Evolutionary conservation across 2,888 invertebrate species (phyloP).

Genomic region (Volucella inflata): DNA sequence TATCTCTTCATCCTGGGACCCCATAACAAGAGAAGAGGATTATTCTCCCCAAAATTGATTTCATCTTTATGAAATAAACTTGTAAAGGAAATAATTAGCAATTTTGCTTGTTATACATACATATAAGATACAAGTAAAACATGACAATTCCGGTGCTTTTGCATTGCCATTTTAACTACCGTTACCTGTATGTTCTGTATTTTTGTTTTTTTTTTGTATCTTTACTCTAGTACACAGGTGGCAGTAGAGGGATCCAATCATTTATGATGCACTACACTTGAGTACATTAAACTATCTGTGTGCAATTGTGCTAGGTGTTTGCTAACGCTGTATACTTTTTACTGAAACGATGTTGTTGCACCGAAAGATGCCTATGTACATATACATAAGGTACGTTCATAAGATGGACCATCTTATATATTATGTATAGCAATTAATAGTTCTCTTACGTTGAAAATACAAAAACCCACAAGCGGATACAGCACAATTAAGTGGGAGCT

Average conservation of each 20-base stretch:
- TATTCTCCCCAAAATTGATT: slow-evolving; percentile 36
- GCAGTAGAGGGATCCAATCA: slow-evolving; percentile 64
- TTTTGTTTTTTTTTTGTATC: slow-evolving; percentile 58
- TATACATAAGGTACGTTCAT: slow-evolving; percentile 37
- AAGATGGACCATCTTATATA: too few relatives aligned
- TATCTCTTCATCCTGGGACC: slow-evolving; percentile 48
- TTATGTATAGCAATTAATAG: slow-evolving; percentile 21
- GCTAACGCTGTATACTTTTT: slow-evolving; percentile 55
- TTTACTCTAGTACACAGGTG: slow-evolving; percentile 62
- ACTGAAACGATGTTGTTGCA: slow-evolving; percentile 46
- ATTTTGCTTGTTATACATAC: slow-evolving; percentile 30
- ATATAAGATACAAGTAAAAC: slow-evolving; percentile 32
- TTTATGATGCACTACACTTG: slow-evolving; percentile 49
- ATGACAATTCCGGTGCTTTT: slow-evolving; percentile 62
- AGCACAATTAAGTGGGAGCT: background rate
- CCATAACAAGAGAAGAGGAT: slow-evolving; percentile 21
- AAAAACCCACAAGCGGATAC: slow-evolving; percentile 49
- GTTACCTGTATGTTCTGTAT: slow-evolving; percentile 48
- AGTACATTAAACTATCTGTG: slow-evolving; percentile 15
- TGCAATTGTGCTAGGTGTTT: slow-evolving; percentile 45
- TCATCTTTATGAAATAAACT: slow-evolving; percentile 18
- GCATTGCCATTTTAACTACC: slow-evolving; percentile 72
- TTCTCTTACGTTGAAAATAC: slow-evolving; percentile 44
- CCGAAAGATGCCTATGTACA: background rate
- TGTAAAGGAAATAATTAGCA: slow-evolving; percentile 56